A percentile compares a stretch with the other conserved stretches of the same genome.
Evolutionary conservation across 2,113 vertebrate genomes (phyloP).

Genomic region (Rhynchomys soricoides): DNA sequence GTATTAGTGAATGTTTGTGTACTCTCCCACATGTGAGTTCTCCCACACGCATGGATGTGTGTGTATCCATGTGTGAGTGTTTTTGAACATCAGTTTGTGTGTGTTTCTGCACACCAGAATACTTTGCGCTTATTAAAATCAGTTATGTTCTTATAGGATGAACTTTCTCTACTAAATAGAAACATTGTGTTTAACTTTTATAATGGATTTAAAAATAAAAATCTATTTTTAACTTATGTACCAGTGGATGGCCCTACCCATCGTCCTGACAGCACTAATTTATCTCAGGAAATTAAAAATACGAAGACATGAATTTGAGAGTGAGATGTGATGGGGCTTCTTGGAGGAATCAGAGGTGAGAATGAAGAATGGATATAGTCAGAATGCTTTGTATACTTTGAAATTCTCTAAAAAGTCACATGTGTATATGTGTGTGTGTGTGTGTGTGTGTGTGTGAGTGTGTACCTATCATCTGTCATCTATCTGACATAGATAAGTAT

Average conservation of each 20-base stretch:
- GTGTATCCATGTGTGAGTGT: background rate
- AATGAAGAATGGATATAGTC: background rate
- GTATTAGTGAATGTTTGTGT: background rate
- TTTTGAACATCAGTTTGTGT: background rate
- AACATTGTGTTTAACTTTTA: background rate
- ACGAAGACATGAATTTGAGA: background rate
- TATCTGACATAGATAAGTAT: background rate
- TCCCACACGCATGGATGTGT: background rate
- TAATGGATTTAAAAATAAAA: slow-evolving; percentile 4
- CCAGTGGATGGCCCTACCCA: background rate
- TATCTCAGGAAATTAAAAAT: background rate
- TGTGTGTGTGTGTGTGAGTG: background rate
- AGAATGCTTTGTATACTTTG: background rate
- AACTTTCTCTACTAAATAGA: background rate
- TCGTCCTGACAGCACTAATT: background rate
- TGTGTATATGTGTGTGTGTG: background rate
- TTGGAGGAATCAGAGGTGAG: background rate
- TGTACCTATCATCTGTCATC: background rate
- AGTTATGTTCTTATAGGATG: background rate
- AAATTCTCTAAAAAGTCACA: background rate
- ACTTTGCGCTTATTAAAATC: background rate
- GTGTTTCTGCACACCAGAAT: background rate
- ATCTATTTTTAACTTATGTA: background rate
- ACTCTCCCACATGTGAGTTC: background rate
- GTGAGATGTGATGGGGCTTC: background rate